Evolutionary conservation across 2,113 vertebrate genomes (phyloP), one percentile per base, ranked within the genome.

Genomic region (Pampusana beccarii): DNA sequence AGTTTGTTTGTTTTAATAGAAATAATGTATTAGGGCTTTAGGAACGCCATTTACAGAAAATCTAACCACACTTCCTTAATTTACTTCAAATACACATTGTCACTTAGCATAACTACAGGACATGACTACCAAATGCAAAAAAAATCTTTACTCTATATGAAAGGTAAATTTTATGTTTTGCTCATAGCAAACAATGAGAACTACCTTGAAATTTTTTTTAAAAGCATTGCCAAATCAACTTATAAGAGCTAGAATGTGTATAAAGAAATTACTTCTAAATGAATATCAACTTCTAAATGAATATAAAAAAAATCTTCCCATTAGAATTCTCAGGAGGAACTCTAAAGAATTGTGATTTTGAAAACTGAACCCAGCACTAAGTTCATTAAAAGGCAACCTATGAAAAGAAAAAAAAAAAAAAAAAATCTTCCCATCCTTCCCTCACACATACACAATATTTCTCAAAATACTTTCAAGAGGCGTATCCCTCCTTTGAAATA

Each of bases 91-190:
- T 69, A 65, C 31, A 60, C n/a, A n/a, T 93, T 90, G 60, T 78
- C 73, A 57, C 72, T 92, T 79, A 92, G 71, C 72, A 67, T 50
- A 97, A 80, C 36, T 83, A 72, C 67, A 91, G 79, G 78, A 87
- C 56, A 90, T 31, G 28, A 25, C 40, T 86, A 94, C 42, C 42
- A 94, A 97, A 93, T 48, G 25, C 87, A 92, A 88, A 80, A 70
- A 80, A 70, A 84, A 53, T 71, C 74, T 92, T 86, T 50, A 34
- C 18, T 90, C 14, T n/a, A 80, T 54, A 71, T 56, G 60, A 96
- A 97, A 96, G 26, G 50, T 86, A 91, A 96, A 72, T 48, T 75
- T 93, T 61, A 28, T 38, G 80, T 93, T 97, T 96, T 96, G 93
- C 92, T 97, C 84, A 95, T 44, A 71, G 71, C 42, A 97, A 94